Base-by-base conservation (phyloP, 2,888 invertebrate species). In the Drosophila leonis region DNA sequence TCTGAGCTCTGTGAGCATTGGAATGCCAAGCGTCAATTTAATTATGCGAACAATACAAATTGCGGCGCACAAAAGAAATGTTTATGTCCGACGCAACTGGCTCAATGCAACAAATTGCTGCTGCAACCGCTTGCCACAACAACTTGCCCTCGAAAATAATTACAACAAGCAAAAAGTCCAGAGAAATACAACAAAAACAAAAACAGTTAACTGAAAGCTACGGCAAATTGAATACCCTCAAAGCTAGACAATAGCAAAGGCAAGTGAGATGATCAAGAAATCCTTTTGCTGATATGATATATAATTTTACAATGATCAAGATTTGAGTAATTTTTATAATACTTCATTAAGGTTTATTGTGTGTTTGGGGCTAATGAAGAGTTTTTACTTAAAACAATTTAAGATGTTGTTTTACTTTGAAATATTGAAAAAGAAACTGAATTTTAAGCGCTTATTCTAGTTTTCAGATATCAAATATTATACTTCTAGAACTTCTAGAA, bases 31-130 rank as follows among this genome's bases (percentile, higher is more conserved):
- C 87, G 87, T 88, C 87, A 90, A 87, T 87, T 87, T 87, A 87
- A 87, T 87, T 87, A 87, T 88, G 87, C 83, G 86, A 90, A 86
- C 90, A 88, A 88, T 87, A 87, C 87, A 87, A 87, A 87, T 87
- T 87, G 90, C 78, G 69, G 69, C 61, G 65, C 70, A 79, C 68
- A 69, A 77, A 83, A 77, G 75, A 80, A 86, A 90, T 88, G 86
- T 86, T 82, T 90, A 87, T 85, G 88, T 82, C 83, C 68, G 67
- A 66, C 37, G 65, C 54, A 66, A 67, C 64, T 46, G 59, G 59
- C 59, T 59, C 59, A 59, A 59, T 59, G 74, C 78, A 65, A 82
- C 88, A 89, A 86, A 82, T 86, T 89, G 88, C 72, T 89, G 88
- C 72, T 49, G 59, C 69, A 54, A 10, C 35, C 20, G 44, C 56